Evolutionary conservation across 2,888 invertebrate genomes (phyloP), one percentile per base, ranked within the genome.

Genomic region (Tromatobia lineatoria): DNA sequence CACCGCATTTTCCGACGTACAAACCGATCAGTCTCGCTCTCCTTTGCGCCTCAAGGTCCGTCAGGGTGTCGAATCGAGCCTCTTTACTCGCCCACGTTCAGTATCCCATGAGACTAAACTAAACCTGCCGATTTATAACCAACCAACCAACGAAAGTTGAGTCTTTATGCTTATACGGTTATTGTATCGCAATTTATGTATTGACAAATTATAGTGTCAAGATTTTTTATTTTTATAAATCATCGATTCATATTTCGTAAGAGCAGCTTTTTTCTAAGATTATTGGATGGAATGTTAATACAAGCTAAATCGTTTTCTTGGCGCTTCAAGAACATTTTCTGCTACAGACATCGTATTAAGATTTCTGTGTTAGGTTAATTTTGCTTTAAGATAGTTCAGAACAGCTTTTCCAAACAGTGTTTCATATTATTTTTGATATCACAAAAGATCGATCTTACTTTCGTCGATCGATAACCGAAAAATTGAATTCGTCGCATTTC

Each of bases 71-170:
- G 61, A 74, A 74, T 61, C 47, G 15, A 20, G 20, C 25, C 29
- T 34, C n/a, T 45, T 47, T 23, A 20, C 34, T 74, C 50, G 61
- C 59, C 47, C 18, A 29, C 61, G n/a, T 34, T 50, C 3, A 23
- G 50, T 50, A 15, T 64, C 61, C 23, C 64, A 20, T 13, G 74
- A 64, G 50, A 64, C 50, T 52, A 47, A 61, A 74, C 59, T 47
- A 20, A 59, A 20, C 61, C 47, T 47, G 50, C 13, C 61, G 64
- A 74, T 74, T 74, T 74, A 74, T 64, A 74, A 64, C 64, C 47
- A 52, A 34, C 64, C 23, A 50, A 74, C 47, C 34, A n/a, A n/a
- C n/a, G n/a, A 38, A 50, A 50, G 34, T 64, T 61, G 61, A 64
- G 18, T 2, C 34, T 10, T 15, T 23, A 18, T 47, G 15, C 13